Evolutionary conservation across 2,888 invertebrate species (phyloP).

Genomic region (Xestia ashworthii): DNA sequence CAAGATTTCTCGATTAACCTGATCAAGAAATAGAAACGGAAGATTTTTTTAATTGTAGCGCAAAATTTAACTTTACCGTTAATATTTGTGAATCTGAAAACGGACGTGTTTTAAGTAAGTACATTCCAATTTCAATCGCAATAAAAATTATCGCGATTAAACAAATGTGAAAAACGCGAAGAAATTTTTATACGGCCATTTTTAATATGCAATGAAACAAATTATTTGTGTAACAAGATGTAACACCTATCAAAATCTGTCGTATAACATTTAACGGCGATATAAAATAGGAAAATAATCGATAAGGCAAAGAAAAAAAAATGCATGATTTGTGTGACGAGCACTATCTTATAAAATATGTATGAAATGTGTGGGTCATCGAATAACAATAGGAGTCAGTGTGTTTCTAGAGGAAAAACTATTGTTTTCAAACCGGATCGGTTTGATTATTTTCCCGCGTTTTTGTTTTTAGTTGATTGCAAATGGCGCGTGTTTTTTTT

Average conservation of each 20-base stretch:
- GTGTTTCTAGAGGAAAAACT: conserved; percentile 46
- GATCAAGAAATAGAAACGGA: neutral
- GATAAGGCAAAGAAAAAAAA: conserved; percentile 48
- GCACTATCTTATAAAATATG: conserved; percentile 51
- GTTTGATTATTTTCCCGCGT: conserved; percentile 40
- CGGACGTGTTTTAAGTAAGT: neutral
- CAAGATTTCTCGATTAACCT: conserved; percentile 24
- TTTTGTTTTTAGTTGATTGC: conserved; percentile 15
- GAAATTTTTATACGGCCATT: conserved; percentile 20
- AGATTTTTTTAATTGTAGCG: neutral
- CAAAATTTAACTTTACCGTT: neutral
- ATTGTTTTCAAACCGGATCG: conserved; percentile 42
- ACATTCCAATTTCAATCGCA: conserved; percentile 1
- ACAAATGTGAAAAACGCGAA: conserved; percentile 10
- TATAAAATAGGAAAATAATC: conserved; percentile 36
- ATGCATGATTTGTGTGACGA: conserved; percentile 10
- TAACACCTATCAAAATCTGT: conserved; percentile 16
- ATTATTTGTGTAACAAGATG: neutral
- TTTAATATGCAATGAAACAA: conserved; percentile 5
- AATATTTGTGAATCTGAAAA: conserved; percentile 1
- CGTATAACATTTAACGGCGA: conserved; percentile 23
- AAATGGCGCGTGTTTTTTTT: conserved; percentile 32
- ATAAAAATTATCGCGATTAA: conserved; percentile 27
- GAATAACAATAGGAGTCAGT: conserved; percentile 63
- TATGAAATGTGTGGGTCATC: conserved; percentile 61